These are phyloP conservation scores for Portunus trituberculatus DNA, from an alignment of 1,140 invertebrate species.

Conservation along the genomic window DNA sequence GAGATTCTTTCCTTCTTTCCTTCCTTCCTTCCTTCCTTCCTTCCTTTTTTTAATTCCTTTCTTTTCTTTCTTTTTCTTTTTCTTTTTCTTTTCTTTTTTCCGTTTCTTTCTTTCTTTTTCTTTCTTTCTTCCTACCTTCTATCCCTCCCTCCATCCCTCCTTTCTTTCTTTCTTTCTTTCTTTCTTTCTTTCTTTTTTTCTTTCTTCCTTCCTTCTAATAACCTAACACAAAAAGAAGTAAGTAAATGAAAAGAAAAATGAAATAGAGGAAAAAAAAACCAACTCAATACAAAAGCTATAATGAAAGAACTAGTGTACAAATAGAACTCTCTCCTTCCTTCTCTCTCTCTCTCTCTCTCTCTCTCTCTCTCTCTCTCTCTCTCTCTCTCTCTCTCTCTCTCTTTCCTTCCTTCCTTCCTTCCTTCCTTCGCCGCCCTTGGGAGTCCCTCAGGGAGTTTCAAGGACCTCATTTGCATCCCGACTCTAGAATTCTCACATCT, in stretches of 20 bases:
- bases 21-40: slow-evolving; percentile 4
- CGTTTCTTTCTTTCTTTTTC: neutral
- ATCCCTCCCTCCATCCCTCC: neutral
- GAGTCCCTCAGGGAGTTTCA: neutral
- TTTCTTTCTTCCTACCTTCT: neutral
- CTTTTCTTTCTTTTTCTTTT: neutral
- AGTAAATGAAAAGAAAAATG: too few relatives aligned
- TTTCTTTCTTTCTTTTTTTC: neutral
- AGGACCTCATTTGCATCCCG: neutral
- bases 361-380: too few relatives aligned
- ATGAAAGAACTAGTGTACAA: too few relatives aligned
- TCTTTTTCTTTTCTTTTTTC: neutral
- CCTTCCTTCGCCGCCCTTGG: too few relatives aligned
- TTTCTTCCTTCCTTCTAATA: neutral
- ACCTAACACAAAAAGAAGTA: neutral
- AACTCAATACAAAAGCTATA: too few relatives aligned
- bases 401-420: too few relatives aligned
- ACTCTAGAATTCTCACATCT: neutral
- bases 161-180: neutral
- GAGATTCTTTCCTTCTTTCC: neutral
- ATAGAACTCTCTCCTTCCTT: too few relatives aligned
- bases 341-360: too few relatives aligned
- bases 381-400: too few relatives aligned
- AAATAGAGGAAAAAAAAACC: too few relatives aligned
- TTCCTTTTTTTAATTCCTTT: neutral